Evolutionary conservation across 1,140 invertebrate species (phyloP), one percentile per base, ranked within the genome.

Genomic region (Bombus pyrosoma): DNA sequence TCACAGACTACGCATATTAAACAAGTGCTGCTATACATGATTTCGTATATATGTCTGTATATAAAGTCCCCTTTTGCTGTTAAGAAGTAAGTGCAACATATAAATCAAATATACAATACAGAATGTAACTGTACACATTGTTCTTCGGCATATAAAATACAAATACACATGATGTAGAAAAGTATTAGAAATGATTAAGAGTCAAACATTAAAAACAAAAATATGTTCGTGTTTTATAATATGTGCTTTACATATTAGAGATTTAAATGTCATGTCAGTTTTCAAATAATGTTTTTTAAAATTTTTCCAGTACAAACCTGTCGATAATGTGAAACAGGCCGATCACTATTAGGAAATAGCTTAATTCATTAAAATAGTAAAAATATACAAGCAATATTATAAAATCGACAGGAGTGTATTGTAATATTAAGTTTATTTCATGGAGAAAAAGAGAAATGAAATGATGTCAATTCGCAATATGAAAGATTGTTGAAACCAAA

Each of bases 1-100:
- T 92, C 90, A 92, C 91, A 92, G 91, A 89, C 87, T 86, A 79
- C 71, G 69, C 71, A 39, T 80, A 57, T 85, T 66, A 84, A 86
- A 81, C 68, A 84, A 66, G 41, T 82, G 78, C 34, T 39, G 47
- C 68, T 75, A 76, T 79, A 79, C 77, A 79, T 39, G 22, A 68
- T 66, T 15, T 15, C 57, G 37, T 57, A n/a, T 8, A 53, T 53
- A 53, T 53, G 47, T 53, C 47, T 53, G 47, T 53, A 22, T 59
- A 47, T 69, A 78, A 47, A 43, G 0, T 75, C 57, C 2, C 18
- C 5, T 53, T 75, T 76, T 10, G n/a, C 59, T 9, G 32, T n/a
- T 13, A 79, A 37, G 57, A 80, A 41, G 15, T 22, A 73, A 53
- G 32, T 53, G 57, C 34, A 57, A 13, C 37, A 6, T 62, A 72